Percentiles rank a stretch among this genome's conserved stretches.
phyloP scores from a whole-genome alignment of 2,888 invertebrate species.

The Microplitis manilae region DNA sequence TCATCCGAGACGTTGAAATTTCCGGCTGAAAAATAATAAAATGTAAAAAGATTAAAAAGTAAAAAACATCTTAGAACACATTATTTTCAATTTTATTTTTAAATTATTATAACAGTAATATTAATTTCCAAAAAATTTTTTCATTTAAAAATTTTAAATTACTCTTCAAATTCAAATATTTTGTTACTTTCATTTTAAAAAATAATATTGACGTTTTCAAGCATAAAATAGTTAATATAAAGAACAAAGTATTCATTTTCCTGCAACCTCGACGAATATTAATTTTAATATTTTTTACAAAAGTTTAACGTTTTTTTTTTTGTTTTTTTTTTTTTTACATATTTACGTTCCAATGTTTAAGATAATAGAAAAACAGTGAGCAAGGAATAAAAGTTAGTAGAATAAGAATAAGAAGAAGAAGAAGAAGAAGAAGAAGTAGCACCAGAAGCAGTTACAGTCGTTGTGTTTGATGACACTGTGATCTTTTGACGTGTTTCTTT shows the following conservation, averaged over 20 bases:
- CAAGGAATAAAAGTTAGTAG: conserved; percentile 4
- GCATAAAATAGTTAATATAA: conserved; percentile 12
- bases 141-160: neutral
- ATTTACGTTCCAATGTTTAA: conserved; percentile 12
- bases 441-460: neutral
- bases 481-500: conserved; percentile 19
- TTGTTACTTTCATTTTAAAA: conserved; percentile 15
- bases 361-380: conserved; percentile 6
- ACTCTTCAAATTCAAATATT: neutral
- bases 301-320: neutral
- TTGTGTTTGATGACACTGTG: conserved; percentile 30
- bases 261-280: neutral
- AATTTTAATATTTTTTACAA: neutral
- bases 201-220: conserved; percentile 16
- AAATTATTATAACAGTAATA: conserved; percentile 7
- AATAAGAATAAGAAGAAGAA: too few relatives aligned
- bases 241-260: neutral
- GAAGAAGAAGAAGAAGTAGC: too few relatives aligned
- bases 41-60: too few relatives aligned
- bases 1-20: conserved; percentile 27
- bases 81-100: too few relatives aligned
- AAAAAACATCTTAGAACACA: neutral
- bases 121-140: neutral
- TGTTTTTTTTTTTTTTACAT: conserved; percentile 9
- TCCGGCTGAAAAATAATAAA: conserved; percentile 6